Percentiles rank a stretch among this genome's conserved stretches.
Evolutionary conservation across 2,113 vertebrate genomes (phyloP).

Genomic region (Austrofundulus limnaeus): DNA sequence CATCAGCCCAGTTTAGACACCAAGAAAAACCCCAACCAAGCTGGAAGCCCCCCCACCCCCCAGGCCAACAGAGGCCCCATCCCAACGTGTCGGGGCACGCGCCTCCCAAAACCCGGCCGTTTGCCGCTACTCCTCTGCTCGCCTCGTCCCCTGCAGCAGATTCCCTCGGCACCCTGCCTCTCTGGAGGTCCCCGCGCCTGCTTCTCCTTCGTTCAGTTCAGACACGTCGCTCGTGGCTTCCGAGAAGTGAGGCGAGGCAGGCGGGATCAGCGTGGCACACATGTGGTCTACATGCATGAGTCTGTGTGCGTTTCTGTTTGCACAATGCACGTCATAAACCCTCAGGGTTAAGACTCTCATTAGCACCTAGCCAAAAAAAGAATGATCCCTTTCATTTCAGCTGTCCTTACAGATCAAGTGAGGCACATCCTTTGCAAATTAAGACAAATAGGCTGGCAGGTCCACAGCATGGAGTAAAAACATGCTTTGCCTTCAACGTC

Average conservation of each 20-base stretch:
- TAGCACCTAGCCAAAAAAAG: conserved; percentile 67
- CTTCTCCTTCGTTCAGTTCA: conserved; percentile 62
- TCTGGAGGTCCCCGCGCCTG: conserved; percentile 65
- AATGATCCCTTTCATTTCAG: conserved; percentile 62
- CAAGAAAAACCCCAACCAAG: conserved; percentile 61
- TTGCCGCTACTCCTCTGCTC: conserved; percentile 51
- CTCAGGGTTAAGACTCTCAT: conserved; percentile 67
- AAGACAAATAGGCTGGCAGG: conserved; percentile 58
- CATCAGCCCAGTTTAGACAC: conserved; percentile 55
- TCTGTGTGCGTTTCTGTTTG: conserved; percentile 61
- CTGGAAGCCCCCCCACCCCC: conserved; percentile 31
- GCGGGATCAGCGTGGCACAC: conserved; percentile 61
- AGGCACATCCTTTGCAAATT: conserved; percentile 56
- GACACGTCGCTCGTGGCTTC: conserved; percentile 73
- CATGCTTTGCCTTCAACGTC: conserved; percentile 58
- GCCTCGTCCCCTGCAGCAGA: conserved; percentile 71
- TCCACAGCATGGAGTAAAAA: conserved; percentile 52
- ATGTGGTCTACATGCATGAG: conserved; percentile 49
- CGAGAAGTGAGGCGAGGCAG: conserved; percentile 64
- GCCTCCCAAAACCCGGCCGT: conserved; percentile 73
- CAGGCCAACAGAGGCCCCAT: conserved; percentile 70
- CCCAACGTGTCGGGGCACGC: conserved; percentile 72
- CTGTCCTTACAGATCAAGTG: conserved; percentile 54
- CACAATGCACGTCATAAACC: conserved; percentile 53
- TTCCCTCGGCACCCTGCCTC: conserved; percentile 74